Conservation (phyloP, 2,113 vertebrate genomes). For the Nesoenas mayeri region DNA sequence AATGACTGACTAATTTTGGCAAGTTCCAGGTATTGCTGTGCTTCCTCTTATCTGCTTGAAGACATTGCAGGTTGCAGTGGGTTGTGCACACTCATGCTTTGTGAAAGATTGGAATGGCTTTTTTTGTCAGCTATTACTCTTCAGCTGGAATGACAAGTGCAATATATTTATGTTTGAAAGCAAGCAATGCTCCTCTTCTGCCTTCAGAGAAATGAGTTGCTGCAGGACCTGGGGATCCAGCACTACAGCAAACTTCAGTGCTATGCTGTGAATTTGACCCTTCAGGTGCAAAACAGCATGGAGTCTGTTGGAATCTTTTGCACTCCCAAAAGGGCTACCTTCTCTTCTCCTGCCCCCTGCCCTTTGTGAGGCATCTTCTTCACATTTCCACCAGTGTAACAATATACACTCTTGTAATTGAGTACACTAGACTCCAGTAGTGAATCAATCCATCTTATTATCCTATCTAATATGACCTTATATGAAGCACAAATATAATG, state of each 20-base stretch:
- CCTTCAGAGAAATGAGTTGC: neutral
- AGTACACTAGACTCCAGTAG: neutral
- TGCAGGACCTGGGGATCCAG: rapidly evolving
- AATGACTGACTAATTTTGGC: neutral
- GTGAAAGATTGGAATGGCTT: neutral
- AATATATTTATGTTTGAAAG: neutral
- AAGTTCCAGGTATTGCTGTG: neutral
- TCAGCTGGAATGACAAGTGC: neutral
- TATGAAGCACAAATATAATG: neutral
- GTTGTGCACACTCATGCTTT: neutral
- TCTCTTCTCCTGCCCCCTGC: neutral
- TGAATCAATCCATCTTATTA: neutral
- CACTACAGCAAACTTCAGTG: neutral
- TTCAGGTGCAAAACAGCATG: neutral
- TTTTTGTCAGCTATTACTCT: neutral
- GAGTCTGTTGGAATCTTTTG: neutral
- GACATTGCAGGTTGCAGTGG: neutral
- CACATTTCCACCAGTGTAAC: neutral
- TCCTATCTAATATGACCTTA: neutral
- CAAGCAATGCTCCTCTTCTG: neutral
- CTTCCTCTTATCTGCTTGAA: neutral
- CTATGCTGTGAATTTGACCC: neutral
- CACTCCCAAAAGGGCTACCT: neutral
- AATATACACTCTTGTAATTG: rapidly evolving
- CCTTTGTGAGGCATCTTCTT: neutral